Conservation (phyloP, 2,797 vertebrate species). For the Amblyraja radiata region DNA sequence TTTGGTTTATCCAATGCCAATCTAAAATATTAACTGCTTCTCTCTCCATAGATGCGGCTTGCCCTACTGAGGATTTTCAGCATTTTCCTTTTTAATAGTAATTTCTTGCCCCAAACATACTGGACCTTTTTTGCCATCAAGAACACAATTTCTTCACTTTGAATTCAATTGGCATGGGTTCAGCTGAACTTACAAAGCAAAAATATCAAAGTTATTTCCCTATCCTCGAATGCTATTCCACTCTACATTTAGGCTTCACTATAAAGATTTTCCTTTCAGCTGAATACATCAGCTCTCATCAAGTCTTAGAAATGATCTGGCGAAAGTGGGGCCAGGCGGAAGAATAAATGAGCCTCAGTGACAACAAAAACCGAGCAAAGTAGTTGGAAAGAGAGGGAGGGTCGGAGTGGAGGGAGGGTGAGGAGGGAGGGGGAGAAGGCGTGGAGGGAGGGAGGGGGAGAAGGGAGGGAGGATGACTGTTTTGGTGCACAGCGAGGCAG, state of each 20-base stretch:
- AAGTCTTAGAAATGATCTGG: not conserved
- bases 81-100: not conserved
- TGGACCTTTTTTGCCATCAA: not conserved
- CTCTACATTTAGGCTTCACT: not conserved
- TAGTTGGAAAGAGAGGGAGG: not conserved
- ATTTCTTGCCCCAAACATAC: not conserved
- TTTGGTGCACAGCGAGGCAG: not conserved
- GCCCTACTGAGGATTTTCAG: too few species aligned
- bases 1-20: too few species aligned
- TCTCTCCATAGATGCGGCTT: too few species aligned
- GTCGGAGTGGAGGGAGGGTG: not conserved
- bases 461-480: not conserved
- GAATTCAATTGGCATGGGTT: not conserved
- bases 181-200: constrained; percentile 2
- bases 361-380: too few species aligned
- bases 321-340: not conserved
- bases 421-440: not conserved
- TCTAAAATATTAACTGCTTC: too few species aligned
- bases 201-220: not conserved
- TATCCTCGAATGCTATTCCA: not conserved
- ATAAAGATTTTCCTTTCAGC: not conserved
- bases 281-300: not conserved
- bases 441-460: not conserved
- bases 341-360: not conserved
- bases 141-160: not conserved